These are phyloP conservation scores for Drosophila helvetica DNA, from an alignment of 2,888 invertebrate species.

Conservation along the genomic window DNA sequence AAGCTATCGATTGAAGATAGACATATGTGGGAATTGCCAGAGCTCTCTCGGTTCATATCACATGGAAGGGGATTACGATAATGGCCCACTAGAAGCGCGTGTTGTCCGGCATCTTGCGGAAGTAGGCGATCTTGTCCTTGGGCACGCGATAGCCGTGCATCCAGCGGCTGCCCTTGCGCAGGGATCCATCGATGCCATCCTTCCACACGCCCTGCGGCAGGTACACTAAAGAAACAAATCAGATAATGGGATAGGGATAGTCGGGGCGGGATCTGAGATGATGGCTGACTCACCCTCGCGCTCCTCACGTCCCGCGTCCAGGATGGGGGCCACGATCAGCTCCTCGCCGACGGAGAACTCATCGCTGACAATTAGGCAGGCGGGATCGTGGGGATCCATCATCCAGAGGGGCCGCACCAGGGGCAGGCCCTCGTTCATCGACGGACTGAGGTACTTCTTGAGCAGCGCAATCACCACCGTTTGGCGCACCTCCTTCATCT, in stretches of 20 bases:
- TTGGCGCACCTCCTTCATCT: constrained; percentile 89
- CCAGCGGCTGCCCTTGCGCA: constrained; percentile 95
- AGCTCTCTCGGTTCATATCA: constrained; percentile 19
- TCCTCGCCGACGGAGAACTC: constrained; percentile 96
- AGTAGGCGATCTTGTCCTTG: constrained; percentile 91
- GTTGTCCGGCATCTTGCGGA: constrained; percentile 93
- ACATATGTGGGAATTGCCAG: neutral
- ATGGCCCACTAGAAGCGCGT: constrained; percentile 87
- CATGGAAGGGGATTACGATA: constrained; percentile 5
- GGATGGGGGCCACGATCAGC: constrained; percentile 94
- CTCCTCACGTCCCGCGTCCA: constrained; percentile 88
- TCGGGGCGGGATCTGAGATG: neutral
- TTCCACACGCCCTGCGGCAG: constrained; percentile 96
- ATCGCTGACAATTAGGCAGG: constrained; percentile 90
- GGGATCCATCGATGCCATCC: constrained; percentile 94
- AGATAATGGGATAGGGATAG: too few relatives aligned
- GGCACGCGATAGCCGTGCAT: constrained; percentile 94
- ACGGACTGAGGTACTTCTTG: constrained; percentile 90
- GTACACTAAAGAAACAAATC: constrained; percentile 86
- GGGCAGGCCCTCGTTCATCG: constrained; percentile 92
- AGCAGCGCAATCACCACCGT: constrained; percentile 91
- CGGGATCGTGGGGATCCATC: constrained; percentile 91
- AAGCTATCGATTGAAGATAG: constrained; percentile 4
- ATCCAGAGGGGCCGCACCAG: constrained; percentile 96
- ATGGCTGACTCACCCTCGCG: constrained; percentile 86